Evolutionary conservation across 2,797 vertebrate genomes (phyloP), one percentile per base, ranked within the genome.

Genomic region (Lycodopsis pacificus): DNA sequence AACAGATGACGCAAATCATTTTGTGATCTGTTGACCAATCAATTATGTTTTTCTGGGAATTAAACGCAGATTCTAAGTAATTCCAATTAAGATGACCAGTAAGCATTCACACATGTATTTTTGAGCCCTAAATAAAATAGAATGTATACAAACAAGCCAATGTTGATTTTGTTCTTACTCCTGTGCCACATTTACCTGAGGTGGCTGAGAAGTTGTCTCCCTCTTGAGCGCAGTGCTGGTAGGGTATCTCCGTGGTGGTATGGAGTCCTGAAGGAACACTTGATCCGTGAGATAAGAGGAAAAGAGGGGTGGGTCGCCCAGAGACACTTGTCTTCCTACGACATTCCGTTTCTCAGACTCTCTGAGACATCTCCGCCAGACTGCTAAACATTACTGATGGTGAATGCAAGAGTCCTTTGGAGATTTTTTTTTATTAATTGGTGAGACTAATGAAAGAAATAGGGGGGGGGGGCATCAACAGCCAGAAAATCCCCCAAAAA

Each of bases 201-300:
- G 92, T 92, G 81, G 92, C 74, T 87, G 85, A 94, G 93, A 92
- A 85, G 92, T 85, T 65, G 51, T 81, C 76, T 69, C 83, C 86
- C 92, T 90, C 85, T 93, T 94, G 94, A 93, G 92, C 73, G 92
- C 92, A 94, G 95, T 94, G 96, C 95, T 94, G 95, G 94, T 91
- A 86, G 92, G 94, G 65, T 94, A 93, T 96, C 94, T 95, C 96
- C 97, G 94, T 82, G 81, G 94, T 76, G 85, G 79, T 90, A 82
- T 85, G 65, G 95, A 95, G 95, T 96, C 95, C 95, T 97, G 97
- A 99, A 99, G 96, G 97, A 99, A 99, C 92, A 99, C 97, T 98
- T 96, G 97, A 96, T 97, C 97, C 96, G 79, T 98, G 94, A 99
- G 97, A 98, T 96, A 96, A 95, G 95, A 96, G 94, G 95, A 94